phyloP scores from a whole-genome alignment of 2,797 vertebrate genomes.

The Myotis daubentonii region DNA sequence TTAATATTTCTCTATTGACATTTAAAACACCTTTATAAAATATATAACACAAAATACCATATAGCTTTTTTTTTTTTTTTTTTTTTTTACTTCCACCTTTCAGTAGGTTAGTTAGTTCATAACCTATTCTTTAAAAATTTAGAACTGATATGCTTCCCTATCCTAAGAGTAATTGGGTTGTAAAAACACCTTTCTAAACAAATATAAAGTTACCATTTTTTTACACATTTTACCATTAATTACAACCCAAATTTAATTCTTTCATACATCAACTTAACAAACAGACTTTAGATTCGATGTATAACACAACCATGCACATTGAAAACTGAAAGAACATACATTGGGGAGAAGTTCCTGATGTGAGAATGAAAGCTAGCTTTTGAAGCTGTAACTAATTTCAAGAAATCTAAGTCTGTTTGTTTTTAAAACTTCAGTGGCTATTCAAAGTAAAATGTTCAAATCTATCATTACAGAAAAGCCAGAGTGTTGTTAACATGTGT shows the following conservation, averaged over 20 bases:
- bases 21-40: slow-evolving; percentile 56
- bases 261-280: not conserved
- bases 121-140: slow-evolving; percentile 9
- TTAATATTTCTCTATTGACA: not conserved
- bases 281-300: not conserved
- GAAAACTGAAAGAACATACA: not conserved
- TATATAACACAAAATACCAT: not conserved
- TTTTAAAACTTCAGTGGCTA: not conserved
- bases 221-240: not conserved
- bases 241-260: slow-evolving; percentile 33
- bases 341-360: not conserved
- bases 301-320: not conserved
- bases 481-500: not conserved
- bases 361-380: not conserved
- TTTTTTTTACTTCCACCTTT: not conserved
- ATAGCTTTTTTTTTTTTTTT: not conserved
- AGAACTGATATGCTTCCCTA: not conserved
- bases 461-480: not conserved
- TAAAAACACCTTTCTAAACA: slow-evolving; percentile 26
- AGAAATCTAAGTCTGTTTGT: not conserved
- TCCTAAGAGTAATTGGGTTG: not conserved
- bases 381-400: slow-evolving; percentile 8
- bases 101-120: not conserved
- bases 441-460: not conserved
- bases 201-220: slow-evolving; percentile 21